Base-by-base conservation (phyloP, 2,797 vertebrate genomes). In the Falco cherrug region DNA sequence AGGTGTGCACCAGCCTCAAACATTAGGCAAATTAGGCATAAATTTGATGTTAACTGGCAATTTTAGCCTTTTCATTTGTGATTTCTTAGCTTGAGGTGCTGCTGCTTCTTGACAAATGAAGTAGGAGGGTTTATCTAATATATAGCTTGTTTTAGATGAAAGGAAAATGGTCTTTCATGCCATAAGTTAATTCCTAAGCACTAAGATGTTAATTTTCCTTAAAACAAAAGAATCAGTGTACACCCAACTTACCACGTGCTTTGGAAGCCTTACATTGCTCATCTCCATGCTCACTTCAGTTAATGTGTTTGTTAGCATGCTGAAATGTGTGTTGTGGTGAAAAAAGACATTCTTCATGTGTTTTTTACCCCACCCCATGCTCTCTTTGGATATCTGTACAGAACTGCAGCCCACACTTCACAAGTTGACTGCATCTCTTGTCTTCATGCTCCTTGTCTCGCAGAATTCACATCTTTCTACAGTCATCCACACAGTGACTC, bases 1-100 rank as follows among this genome's bases (percentile, higher is more conserved):
- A 95, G 88, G 80, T 96, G 95, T 89, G 68, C 75, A 43, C 73
- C 91, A 94, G 84, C 89, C 93, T 95, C 87, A 48, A 33, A 54
- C 78, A 77, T 70, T 77, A 94, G 78, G 54, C 59, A 91, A 83
- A 93, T 91, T 57, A 84, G 84, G 88, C 67, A 80, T 89, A 92
- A 90, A 97, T 97, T 93, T 60, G 87, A 45, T 89, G 60, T 90
- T 89, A 85, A 70, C 47, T 84, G 84, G 80, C 69, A 91, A 69
- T 91, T 95, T 89, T 77, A 95, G 65, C 59, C 74, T 89, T 96
- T 96, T 84, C 80, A 85, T 95, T 64, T 33, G 16, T 75, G 48
- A 93, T 91, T 94, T 93, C 74, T 64, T 84, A 68, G 35, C 48
- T 84, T 57, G 48, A 8, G 3, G 39, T 91, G 82, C 22, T 82